A percentile compares a stretch with the other conserved stretches of the same genome.
Conservation (phyloP, 2,888 invertebrate genomes). For the Drosophila helvetica region DNA sequence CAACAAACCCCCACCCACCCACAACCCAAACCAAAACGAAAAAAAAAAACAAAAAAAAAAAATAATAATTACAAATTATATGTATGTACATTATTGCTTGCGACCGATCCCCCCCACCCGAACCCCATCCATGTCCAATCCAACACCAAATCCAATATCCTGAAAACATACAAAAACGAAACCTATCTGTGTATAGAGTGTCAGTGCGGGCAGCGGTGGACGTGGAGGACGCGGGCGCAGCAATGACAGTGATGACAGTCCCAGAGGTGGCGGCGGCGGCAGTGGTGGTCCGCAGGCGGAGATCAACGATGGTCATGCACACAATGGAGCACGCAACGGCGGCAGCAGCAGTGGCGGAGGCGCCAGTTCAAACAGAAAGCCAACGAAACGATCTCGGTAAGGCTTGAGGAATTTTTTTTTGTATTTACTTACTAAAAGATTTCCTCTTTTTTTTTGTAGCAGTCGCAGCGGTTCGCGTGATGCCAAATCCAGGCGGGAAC, state of each 20-base stretch:
- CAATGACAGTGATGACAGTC: constrained; percentile 46
- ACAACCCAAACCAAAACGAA: constrained; percentile 25
- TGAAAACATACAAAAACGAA: constrained; percentile 30
- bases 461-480: constrained; percentile 78
- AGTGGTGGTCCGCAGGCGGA: constrained; percentile 52
- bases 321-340: constrained; percentile 63
- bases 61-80: constrained; percentile 58
- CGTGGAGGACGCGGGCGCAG: constrained; percentile 59
- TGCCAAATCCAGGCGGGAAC: constrained; percentile 76
- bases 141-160: constrained; percentile 43
- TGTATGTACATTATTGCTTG: constrained; percentile 78
- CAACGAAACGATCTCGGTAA: constrained; percentile 67
- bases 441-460: constrained; percentile 55
- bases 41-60: constrained; percentile 43
- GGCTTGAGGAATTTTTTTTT: not conserved
- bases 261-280: constrained; percentile 43
- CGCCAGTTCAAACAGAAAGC: constrained; percentile 54
- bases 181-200: constrained; percentile 70
- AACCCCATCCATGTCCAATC: constrained; percentile 6
- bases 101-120: constrained; percentile 53
- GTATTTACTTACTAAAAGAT: not conserved
- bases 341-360: constrained; percentile 36
- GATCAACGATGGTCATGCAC: constrained; percentile 53
- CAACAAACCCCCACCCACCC: constrained; percentile 15
- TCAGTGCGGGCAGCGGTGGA: constrained; percentile 65